These are phyloP conservation scores for Florisuga fusca DNA, from an alignment of 2,797 vertebrate species.

Conservation along the genomic window DNA sequence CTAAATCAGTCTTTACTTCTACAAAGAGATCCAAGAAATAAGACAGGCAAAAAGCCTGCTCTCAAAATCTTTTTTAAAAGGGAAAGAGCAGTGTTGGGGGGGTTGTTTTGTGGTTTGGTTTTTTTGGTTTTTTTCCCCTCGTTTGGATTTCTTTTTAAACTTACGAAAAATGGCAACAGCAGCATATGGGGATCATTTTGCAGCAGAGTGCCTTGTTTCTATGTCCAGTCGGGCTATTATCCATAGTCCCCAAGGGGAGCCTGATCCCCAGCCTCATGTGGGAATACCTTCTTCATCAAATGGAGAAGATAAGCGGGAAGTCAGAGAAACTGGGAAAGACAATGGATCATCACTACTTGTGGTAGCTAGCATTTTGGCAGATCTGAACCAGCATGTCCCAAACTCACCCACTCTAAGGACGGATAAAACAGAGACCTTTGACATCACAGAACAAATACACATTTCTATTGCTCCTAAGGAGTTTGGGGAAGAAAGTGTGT, in stretches of 20 bases:
- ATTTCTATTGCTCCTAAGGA: constrained; percentile 75
- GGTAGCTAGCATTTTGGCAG: constrained; percentile 95
- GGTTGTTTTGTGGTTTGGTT: no score
- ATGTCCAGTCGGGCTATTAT: constrained; percentile 97
- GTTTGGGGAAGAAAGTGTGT: constrained; percentile 73
- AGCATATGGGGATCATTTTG: constrained; percentile 92
- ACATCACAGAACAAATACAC: constrained; percentile 76
- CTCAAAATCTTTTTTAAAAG: neutral
- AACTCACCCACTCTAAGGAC: constrained; percentile 69
- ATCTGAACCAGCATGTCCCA: constrained; percentile 95
- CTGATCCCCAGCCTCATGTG: constrained; percentile 82
- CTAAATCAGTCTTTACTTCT: constrained; percentile 19
- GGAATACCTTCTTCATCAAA: constrained; percentile 76
- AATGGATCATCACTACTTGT: constrained; percentile 91
- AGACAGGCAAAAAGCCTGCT: neutral
- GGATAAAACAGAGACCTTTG: constrained; percentile 62
- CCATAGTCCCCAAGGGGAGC: constrained; percentile 86
- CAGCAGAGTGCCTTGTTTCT: constrained; percentile 99
- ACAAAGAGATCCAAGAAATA: constrained; percentile 23
- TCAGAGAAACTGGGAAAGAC: constrained; percentile 87
- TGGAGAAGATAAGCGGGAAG: constrained; percentile 84
- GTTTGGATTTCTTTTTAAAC: constrained; percentile 39
- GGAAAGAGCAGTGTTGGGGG: neutral
- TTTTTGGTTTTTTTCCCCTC: neutral
- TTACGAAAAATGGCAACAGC: constrained; percentile 84